phyloP scores from a whole-genome alignment of 2,113 vertebrate species.

The Falco punctatus region DNA sequence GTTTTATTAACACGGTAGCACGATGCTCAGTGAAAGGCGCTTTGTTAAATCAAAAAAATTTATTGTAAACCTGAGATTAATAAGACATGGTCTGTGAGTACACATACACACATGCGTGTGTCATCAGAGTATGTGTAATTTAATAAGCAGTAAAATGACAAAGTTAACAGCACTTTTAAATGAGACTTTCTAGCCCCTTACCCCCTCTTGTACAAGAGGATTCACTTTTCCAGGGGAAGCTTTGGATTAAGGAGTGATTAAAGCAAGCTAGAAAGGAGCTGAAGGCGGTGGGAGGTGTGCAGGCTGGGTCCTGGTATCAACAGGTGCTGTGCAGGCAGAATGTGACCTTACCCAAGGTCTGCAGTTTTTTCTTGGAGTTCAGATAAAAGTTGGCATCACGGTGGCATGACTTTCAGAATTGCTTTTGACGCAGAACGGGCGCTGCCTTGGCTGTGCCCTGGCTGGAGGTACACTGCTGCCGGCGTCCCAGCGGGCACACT shows the following conservation, averaged over 20 bases:
- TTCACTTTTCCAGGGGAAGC: background rate
- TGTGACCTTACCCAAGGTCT: background rate
- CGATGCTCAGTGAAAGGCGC: background rate
- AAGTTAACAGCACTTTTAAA: background rate
- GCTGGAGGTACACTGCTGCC: background rate
- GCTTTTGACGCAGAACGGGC: background rate
- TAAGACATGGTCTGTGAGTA: background rate
- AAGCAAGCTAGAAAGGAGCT: background rate
- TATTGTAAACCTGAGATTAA: background rate
- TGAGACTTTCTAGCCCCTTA: background rate
- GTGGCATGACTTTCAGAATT: background rate
- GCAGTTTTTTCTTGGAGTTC: background rate
- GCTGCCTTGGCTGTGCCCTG: background rate
- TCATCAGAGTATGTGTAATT: background rate
- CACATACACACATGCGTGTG: background rate
- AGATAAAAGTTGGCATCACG: background rate
- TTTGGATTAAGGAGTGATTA: background rate
- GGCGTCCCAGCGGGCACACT: background rate
- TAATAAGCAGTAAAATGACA: background rate
- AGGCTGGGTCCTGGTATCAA: background rate
- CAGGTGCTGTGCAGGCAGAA: background rate
- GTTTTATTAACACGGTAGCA: background rate
- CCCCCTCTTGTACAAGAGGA: background rate
- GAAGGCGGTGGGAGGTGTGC: background rate
- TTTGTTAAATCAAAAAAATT: conserved; percentile 2